phyloP scores from a whole-genome alignment of 2,797 vertebrate genomes.

The Pangasius mekongensis region DNA sequence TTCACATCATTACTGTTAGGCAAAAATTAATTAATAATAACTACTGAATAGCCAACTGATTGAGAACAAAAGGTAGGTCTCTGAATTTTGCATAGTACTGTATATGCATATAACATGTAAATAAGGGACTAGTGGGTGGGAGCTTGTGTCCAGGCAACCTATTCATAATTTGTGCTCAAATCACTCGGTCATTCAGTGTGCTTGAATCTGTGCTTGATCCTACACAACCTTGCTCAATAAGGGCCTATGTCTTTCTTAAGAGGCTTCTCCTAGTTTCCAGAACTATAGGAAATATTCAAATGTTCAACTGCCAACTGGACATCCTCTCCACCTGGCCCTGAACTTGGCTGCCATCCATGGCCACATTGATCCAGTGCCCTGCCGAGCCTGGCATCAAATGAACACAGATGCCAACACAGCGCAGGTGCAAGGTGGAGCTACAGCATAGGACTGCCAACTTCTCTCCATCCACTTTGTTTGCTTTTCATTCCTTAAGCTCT shows the following conservation, averaged over 20 bases:
- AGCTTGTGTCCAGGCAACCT: background rate
- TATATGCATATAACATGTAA: background rate
- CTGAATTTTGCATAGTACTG: background rate
- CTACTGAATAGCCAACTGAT: background rate
- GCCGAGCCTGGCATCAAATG: conserved; percentile 24
- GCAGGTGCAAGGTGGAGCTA: conserved; percentile 57
- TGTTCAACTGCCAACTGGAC: conserved; percentile 72
- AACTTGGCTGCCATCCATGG: background rate
- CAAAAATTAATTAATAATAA: background rate
- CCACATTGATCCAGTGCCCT: background rate
- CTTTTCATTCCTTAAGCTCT: conserved; percentile 45
- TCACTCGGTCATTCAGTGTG: background rate
- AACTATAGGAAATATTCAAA: conserved; percentile 62
- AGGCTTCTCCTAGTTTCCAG: background rate
- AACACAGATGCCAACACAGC: conserved; percentile 59
- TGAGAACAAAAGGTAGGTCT: background rate
- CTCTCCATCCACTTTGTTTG: conserved; percentile 54
- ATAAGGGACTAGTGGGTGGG: background rate
- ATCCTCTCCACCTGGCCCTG: conserved; percentile 61
- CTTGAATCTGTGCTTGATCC: background rate
- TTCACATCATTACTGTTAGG: background rate
- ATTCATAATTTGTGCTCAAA: background rate
- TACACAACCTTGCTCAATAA: background rate
- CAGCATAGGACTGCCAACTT: conserved; percentile 57
- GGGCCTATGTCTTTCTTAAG: background rate